These are phyloP conservation scores for Chamaea fasciata DNA, from an alignment of 2,113 vertebrate genomes.

Conservation along the genomic window DNA sequence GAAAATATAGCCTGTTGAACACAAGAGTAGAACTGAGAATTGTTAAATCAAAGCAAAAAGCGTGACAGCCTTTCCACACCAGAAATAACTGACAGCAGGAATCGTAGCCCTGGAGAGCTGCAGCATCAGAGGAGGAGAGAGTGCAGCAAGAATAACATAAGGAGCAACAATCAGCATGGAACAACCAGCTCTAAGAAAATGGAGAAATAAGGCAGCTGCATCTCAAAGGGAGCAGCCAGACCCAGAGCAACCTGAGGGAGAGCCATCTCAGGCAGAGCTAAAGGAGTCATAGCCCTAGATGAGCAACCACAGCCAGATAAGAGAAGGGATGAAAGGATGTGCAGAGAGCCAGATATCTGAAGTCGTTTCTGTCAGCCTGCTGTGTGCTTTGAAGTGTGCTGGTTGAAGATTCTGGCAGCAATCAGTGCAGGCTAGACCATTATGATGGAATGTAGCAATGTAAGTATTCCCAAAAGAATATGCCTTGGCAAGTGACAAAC, in stretches of 20 bases:
- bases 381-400: constrained; percentile 9
- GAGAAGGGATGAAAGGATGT: neutral
- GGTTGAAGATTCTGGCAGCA: constrained; percentile 8
- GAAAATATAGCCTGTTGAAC: constrained; percentile 33
- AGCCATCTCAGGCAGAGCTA: neutral
- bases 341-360: neutral
- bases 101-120: constrained; percentile 21
- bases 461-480: neutral
- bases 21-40: constrained; percentile 7
- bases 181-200: neutral
- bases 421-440: neutral
- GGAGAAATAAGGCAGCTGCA: neutral
- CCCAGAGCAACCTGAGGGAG: neutral
- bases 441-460: neutral
- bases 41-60: constrained; percentile 55
- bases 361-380: neutral
- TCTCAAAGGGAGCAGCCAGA: neutral
- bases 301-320: neutral
- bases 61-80: constrained; percentile 32
- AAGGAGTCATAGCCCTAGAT: neutral
- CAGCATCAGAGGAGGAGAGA: neutral
- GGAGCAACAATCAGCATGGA: constrained; percentile 3
- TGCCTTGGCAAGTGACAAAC: neutral
- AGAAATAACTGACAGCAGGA: constrained; percentile 51
- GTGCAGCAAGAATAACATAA: neutral